Evolutionary conservation across 2,113 vertebrate species (phyloP).

Genomic region (Ondatra zibethicus): DNA sequence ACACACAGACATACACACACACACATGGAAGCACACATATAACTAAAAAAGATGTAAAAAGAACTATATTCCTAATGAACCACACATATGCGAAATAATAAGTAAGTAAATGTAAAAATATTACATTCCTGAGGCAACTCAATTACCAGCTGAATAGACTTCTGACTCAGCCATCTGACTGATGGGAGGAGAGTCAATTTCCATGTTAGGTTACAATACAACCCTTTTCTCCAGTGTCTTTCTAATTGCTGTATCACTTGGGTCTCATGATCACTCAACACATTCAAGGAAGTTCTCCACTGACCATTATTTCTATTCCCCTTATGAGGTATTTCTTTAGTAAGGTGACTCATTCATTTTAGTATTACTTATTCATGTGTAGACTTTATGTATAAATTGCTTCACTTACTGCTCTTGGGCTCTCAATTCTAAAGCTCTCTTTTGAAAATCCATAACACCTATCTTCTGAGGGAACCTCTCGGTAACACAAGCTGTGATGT

Average conservation of each 20-base stretch:
- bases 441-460: slow-evolving; percentile 86
- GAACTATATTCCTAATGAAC: neutral
- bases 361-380: slow-evolving; percentile 85
- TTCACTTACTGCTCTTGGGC: slow-evolving; percentile 78
- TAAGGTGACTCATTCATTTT: slow-evolving; percentile 73
- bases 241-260: neutral
- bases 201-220: neutral
- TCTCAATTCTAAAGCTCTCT: slow-evolving; percentile 79
- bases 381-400: slow-evolving; percentile 76
- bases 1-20: neutral
- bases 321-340: slow-evolving; percentile 69
- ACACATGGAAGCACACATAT: too few species aligned
- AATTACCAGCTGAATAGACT: neutral
- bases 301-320: slow-evolving; percentile 29
- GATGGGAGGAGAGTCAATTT: neutral
- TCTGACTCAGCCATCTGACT: neutral
- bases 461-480: slow-evolving; percentile 83
- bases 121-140: neutral
- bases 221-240: neutral
- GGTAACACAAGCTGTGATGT: slow-evolving; percentile 75
- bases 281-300: slow-evolving; percentile 58
- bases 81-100: neutral
- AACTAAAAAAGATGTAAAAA: neutral
- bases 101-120: neutral
- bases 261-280: neutral